A percentile compares a stretch with the other conserved stretches of the same genome.
Evolutionary conservation across 1,140 invertebrate species (phyloP).

Genomic region (Drosophila truncata): DNA sequence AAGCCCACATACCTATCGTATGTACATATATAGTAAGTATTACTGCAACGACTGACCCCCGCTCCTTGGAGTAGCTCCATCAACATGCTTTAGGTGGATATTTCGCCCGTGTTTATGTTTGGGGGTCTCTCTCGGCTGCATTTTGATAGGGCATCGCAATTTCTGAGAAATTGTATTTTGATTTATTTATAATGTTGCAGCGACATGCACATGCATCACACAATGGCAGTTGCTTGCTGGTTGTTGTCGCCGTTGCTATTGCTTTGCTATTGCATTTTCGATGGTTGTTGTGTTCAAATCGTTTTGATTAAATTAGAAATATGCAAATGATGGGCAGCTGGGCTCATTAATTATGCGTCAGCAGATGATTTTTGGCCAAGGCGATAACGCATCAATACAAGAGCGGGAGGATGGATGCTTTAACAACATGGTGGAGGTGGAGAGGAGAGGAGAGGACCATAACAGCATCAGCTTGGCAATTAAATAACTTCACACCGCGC

Average conservation of each 20-base stretch:
- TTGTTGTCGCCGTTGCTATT: constrained; percentile 27
- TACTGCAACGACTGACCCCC: constrained; percentile 17
- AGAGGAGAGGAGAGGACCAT: constrained; percentile 5
- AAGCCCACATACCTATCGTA: constrained; percentile 5
- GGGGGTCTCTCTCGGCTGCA: constrained; percentile 50
- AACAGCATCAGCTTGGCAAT: constrained; percentile 59
- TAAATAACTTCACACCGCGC: constrained; percentile 78
- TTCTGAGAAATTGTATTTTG: constrained; percentile 85
- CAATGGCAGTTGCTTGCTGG: constrained; percentile 24
- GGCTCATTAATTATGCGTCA: constrained; percentile 73
- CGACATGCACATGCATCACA: constrained; percentile 77
- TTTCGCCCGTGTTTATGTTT: constrained; percentile 64
- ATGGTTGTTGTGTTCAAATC: constrained; percentile 54
- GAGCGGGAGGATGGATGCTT: background rate
- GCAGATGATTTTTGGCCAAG: constrained; percentile 56
- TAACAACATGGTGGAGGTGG: background rate
- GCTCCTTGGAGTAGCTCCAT: constrained; percentile 38
- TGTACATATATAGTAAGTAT: constrained; percentile 1
- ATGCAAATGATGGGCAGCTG: constrained; percentile 73
- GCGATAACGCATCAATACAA: constrained; percentile 29
- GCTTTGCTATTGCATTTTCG: constrained; percentile 22
- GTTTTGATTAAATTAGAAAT: constrained; percentile 85
- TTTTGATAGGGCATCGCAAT: constrained; percentile 84
- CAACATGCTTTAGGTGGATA: constrained; percentile 80
- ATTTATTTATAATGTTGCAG: constrained; percentile 85